Evolutionary conservation across 2,113 vertebrate genomes (phyloP), one percentile per base, ranked within the genome.

Genomic region (Sarotherodon lohbergeri): DNA sequence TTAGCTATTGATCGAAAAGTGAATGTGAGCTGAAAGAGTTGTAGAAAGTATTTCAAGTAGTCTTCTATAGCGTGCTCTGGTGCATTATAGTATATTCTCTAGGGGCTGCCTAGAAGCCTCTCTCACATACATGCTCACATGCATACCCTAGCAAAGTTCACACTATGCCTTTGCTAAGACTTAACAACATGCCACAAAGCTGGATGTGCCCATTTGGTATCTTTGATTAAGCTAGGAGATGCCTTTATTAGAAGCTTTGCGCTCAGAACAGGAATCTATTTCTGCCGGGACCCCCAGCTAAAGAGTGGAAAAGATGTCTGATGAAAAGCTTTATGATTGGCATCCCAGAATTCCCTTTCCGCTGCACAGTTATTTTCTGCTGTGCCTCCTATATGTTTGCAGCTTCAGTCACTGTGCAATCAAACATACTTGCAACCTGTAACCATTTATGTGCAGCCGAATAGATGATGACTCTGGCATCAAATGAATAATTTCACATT

Each of bases 211-310:
- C 17, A 79, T 91, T 89, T n/a, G 34, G 8, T 85, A 56, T 88
- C 81, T 94, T 94, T 94, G 90, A 94, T 93, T 88, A 89, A 93
- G 88, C 78, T 34, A 41, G 24, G 57, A 80, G 82, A 89, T 29
- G 79, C 52, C 83, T 92, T 82, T 86, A 91, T 92, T 89, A 91
- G 87, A 94, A 94, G 87, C 84, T 84, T 55, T 10, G 50, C 19
- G 50, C 86, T 89, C 48, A 17, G 78, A 41, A 11, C 88, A 63
- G 89, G 41, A 43, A 76, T 89, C 89, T 92, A 89, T 91, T 90
- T 94, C 68, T 87, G 89, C 86, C 46, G 6, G 32, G 54, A 85
- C 84, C 86, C 46, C 79, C 68, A 88, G 90, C 90, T 84, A 79
- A 87, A 85, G 66, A 82, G 61, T 16, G 41, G 61, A 81, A 86